A percentile compares a stretch with the other conserved stretches of the same genome.
phyloP scores from a whole-genome alignment of 1,140 invertebrate genomes.

The Lucilia cuprina region DNA sequence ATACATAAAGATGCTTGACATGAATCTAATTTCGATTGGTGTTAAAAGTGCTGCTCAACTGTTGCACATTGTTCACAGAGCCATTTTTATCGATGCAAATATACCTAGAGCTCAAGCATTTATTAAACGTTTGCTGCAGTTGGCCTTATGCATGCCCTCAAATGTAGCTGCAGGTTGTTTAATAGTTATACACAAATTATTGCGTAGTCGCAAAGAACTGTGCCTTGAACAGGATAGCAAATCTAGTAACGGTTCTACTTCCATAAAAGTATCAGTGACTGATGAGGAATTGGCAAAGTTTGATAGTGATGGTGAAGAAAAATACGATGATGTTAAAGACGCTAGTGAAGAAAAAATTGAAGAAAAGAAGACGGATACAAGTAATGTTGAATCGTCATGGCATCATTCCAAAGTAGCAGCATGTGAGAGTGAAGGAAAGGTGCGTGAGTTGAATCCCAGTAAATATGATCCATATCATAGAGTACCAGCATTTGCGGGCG shows the following conservation, averaged over 20 bases:
- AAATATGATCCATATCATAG: slow-evolving; percentile 77
- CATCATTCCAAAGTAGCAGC: slow-evolving; percentile 47
- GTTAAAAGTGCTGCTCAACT: slow-evolving; percentile 83
- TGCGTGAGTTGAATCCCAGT: slow-evolving; percentile 48
- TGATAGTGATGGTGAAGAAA: slow-evolving; percentile 66
- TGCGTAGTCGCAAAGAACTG: slow-evolving; percentile 53
- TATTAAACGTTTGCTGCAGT: slow-evolving; percentile 88
- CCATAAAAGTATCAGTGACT: neutral
- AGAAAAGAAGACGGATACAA: slow-evolving; percentile 39
- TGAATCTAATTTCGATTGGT: slow-evolving; percentile 70
- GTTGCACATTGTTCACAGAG: slow-evolving; percentile 86
- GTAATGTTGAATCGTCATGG: slow-evolving; percentile 44
- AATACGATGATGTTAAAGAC: slow-evolving; percentile 65
- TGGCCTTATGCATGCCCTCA: slow-evolving; percentile 63
- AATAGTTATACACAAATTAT: slow-evolving; percentile 59
- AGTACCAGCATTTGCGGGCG: slow-evolving; percentile 85
- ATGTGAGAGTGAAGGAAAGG: slow-evolving; percentile 41
- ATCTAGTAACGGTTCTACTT: neutral
- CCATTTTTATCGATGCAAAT: slow-evolving; percentile 81
- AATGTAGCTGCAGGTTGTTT: slow-evolving; percentile 55
- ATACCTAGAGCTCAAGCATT: slow-evolving; percentile 80
- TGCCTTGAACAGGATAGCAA: slow-evolving; percentile 34
- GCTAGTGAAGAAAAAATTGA: slow-evolving; percentile 43
- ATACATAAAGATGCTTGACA: slow-evolving; percentile 85
- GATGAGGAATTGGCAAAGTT: slow-evolving; percentile 52